Percentiles rank a stretch among this genome's conserved stretches.
phyloP scores from a whole-genome alignment of 2,113 vertebrate genomes.

The Leptobrachium ailaonicum region DNA sequence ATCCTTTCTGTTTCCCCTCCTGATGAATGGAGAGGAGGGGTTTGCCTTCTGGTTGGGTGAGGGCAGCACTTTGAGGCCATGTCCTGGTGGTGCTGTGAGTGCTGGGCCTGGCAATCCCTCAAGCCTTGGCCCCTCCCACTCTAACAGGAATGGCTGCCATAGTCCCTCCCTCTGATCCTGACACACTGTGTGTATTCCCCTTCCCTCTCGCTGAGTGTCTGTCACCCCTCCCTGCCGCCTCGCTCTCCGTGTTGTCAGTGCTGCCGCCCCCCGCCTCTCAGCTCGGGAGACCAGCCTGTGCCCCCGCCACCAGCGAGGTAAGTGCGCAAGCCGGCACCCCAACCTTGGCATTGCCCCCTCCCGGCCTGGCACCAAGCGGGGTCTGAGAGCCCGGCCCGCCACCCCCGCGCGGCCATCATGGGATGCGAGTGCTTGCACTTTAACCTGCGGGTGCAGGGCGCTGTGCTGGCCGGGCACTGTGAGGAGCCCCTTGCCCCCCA shows the following conservation, averaged over 20 bases:
- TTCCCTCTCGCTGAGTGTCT: constrained; percentile 22
- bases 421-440: neutral
- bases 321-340: too few relatives aligned
- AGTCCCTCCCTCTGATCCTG: constrained; percentile 28
- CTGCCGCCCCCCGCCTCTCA: constrained; percentile 33
- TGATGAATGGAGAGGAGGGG: too few relatives aligned
- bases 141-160: neutral
- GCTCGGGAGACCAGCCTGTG: neutral
- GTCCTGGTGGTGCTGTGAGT: too few relatives aligned
- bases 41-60: too few relatives aligned
- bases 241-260: constrained; percentile 38
- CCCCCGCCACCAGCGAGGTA: neutral
- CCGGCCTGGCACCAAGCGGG: neutral
- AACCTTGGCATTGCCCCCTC: neutral
- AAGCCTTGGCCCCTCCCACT: neutral
- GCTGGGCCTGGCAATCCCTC: too few relatives aligned
- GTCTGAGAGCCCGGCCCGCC: constrained; percentile 4
- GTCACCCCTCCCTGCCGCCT: constrained; percentile 11
- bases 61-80: too few relatives aligned
- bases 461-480: neutral
- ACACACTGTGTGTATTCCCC: constrained; percentile 26
- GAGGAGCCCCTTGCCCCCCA: constrained; percentile 4
- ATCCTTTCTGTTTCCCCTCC: too few relatives aligned
- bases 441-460: too few relatives aligned
- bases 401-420: neutral